Percentiles rank a stretch among this genome's conserved stretches.
phyloP scores from a whole-genome alignment of 2,113 vertebrate species.

The Hystrix cristata region DNA sequence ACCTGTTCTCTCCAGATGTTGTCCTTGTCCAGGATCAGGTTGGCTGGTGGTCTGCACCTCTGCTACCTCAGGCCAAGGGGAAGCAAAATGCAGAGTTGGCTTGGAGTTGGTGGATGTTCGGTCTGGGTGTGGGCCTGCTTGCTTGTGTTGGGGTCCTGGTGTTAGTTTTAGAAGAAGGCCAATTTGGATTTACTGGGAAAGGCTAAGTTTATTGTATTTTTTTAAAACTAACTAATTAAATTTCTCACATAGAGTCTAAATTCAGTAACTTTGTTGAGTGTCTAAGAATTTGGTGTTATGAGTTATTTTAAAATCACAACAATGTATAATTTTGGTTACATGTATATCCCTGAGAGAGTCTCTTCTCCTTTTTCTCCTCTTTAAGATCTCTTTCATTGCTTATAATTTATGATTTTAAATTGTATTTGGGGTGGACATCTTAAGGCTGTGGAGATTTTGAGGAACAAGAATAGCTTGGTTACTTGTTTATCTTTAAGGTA shows the following conservation, averaged over 20 bases:
- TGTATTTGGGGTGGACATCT: background rate
- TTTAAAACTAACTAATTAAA: background rate
- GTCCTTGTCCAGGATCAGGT: background rate
- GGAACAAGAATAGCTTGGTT: background rate
- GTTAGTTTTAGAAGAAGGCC: constrained; percentile 11
- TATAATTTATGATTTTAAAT: background rate
- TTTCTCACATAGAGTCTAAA: constrained; percentile 20
- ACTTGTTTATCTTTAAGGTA: background rate
- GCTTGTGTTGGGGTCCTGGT: background rate
- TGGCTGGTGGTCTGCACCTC: background rate
- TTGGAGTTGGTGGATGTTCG: background rate
- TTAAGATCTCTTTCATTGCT: constrained; percentile 28
- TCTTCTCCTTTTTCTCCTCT: background rate
- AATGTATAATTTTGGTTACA: constrained; percentile 23
- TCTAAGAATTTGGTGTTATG: constrained; percentile 33
- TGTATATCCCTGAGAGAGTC: background rate
- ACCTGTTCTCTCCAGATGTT: background rate
- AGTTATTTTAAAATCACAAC: constrained; percentile 19
- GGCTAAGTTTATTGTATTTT: background rate
- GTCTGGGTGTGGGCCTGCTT: background rate
- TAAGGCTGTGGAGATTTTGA: background rate
- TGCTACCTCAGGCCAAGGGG: background rate
- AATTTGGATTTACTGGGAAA: background rate
- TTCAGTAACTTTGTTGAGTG: background rate
- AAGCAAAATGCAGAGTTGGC: background rate